These are phyloP conservation scores for Rhabdophis nuchalis DNA, from an alignment of 2,797 vertebrate species.

Conservation along the genomic window DNA sequence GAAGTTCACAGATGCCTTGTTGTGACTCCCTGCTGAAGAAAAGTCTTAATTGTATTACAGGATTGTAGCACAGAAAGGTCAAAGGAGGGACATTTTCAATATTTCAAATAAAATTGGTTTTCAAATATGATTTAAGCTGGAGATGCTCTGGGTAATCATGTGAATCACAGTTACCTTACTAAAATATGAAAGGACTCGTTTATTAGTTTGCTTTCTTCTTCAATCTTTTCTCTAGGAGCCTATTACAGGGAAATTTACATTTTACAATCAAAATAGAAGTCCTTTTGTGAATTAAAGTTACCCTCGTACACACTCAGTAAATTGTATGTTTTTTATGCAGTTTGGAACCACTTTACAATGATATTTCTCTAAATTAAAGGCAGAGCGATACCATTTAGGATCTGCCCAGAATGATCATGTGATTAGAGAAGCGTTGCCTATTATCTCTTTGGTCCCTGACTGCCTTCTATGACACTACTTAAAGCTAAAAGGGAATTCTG, in stretches of 20 bases:
- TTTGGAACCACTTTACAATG: not conserved
- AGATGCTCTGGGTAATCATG: not conserved
- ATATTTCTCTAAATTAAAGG: not conserved
- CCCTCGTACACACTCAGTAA: not conserved
- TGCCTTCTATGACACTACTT: not conserved
- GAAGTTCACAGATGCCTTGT: not conserved
- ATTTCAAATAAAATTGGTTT: not conserved
- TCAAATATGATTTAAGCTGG: not conserved
- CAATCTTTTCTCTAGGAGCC: not conserved
- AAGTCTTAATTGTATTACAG: not conserved
- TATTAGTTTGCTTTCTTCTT: not conserved
- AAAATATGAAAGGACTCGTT: not conserved
- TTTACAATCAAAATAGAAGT: not conserved
- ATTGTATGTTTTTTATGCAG: not conserved
- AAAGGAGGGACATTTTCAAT: not conserved
- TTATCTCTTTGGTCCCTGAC: not conserved
- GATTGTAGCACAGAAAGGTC: not conserved
- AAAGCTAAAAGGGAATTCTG: not conserved
- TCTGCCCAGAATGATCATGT: not conserved
- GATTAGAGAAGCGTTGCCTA: not conserved
- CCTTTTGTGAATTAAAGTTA: not conserved
- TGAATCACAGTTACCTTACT: not conserved
- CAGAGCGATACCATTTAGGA: not conserved
- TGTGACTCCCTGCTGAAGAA: not conserved
- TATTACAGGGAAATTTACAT: not conserved